A percentile compares a stretch with the other conserved stretches of the same genome.
These are phyloP conservation scores for Spinus pinus DNA, from an alignment of 2,797 vertebrate genomes.

Conservation along the genomic window DNA sequence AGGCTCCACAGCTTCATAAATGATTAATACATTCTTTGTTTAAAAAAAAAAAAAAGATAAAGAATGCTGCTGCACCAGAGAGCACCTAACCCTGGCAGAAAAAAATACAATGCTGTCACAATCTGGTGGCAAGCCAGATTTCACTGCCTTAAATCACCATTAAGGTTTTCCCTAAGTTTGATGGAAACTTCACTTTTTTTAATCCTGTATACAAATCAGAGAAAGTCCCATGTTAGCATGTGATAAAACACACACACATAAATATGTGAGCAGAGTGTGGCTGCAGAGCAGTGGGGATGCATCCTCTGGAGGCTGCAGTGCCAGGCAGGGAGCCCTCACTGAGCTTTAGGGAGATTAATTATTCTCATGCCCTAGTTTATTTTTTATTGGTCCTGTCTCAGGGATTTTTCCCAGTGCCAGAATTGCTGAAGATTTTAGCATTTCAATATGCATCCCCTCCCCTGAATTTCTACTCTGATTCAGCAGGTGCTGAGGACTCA, in stretches of 20 bases:
- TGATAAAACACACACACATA: constrained; percentile 8
- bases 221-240: constrained; percentile 2
- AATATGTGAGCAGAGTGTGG: neutral
- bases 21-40: neutral
- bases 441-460: neutral
- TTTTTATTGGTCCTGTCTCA: neutral
- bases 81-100: constrained; percentile 46
- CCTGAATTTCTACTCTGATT: neutral
- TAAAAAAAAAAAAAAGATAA: neutral
- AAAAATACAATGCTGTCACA: constrained; percentile 57
- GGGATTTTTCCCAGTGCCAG: neutral
- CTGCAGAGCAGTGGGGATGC: neutral
- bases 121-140: constrained; percentile 45
- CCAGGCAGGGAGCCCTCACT: neutral
- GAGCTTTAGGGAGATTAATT: neutral
- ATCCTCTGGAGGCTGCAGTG: constrained; percentile 29
- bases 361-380: constrained; percentile 20
- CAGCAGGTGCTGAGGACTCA: neutral
- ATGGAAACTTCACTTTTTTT: constrained; percentile 11
- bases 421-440: neutral
- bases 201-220: constrained; percentile 47
- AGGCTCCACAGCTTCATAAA: neutral
- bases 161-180: constrained; percentile 35
- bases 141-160: constrained; percentile 60
- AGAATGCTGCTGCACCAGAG: neutral